Base-by-base conservation (phyloP, 2,113 vertebrate genomes). In the Pyrgilauda ruficollis region DNA sequence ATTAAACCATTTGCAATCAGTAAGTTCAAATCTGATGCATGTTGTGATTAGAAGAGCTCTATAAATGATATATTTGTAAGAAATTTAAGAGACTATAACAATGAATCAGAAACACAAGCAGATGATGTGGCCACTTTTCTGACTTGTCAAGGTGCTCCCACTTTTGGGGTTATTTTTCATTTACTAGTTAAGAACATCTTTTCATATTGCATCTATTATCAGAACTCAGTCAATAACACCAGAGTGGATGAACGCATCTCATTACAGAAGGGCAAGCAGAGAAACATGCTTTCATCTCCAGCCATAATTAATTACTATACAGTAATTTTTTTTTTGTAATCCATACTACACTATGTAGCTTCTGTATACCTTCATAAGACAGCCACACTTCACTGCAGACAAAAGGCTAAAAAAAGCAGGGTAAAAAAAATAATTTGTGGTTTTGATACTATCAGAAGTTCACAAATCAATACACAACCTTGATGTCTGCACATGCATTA, bases 161-260 rank as follows among this genome's bases (percentile, higher is more conserved):
- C 13, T 74, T 77, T 19, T 31, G 13, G 13, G 1, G 3, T 13
- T 0, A 24, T 13, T 27, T 5, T 10, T 1, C 0, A 0, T 30
- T 85, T 75, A 67, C 28, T 52, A 43, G 27, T 64, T 61, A 74
- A 69, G 89, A 50, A 61, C 6, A 26, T 52, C 24, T 69, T 27
- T 58, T 59, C 19, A 41, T 23, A 13, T 14, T 68, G 26, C 2
- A 4, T 56, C 39, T 66, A 33, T 18, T 28, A 41, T 53, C 31
- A 73, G 49, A 84, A 64, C 22, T 81, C 26, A 49, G 73, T 5
- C 59, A 81, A 2, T 41, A 69, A 55, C 4, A 62, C 28, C 50
- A 44, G 24, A 84, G 64, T 30, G 24, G 31, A 69, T 39, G 13
- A 90, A 72, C 1, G 5, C 13, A 41, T 69, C 37, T 44, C 31